Conservation (phyloP, 2,113 vertebrate species). For the Phrynocephalus versicolor region DNA sequence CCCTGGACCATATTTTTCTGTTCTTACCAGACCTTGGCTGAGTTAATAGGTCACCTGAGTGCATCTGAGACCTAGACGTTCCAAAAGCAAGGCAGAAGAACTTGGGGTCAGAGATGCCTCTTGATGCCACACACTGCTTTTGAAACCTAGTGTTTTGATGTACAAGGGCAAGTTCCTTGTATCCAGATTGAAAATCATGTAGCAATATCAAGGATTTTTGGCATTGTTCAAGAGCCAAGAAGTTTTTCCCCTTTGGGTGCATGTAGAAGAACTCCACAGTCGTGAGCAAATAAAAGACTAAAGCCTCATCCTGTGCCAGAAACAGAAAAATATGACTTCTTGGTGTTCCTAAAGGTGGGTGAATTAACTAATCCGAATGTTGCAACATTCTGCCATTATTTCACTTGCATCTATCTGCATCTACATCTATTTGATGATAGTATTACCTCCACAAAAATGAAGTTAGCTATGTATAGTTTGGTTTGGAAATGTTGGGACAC, state of each 20-base stretch:
- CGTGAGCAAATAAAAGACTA: background rate
- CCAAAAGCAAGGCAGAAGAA: background rate
- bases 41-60: background rate
- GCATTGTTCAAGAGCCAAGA: background rate
- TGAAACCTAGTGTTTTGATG: background rate
- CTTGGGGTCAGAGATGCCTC: background rate
- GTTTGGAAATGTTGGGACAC: background rate
- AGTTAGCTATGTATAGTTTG: background rate
- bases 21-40: background rate
- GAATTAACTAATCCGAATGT: background rate
- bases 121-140: background rate
- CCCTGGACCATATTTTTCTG: background rate
- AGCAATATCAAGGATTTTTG: background rate
- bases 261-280: background rate
- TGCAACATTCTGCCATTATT: background rate
- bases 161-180: background rate
- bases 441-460: background rate
- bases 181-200: background rate
- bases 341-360: background rate
- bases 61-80: background rate
- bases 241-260: background rate
- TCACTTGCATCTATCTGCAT: background rate
- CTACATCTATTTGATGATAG: too few relatives aligned
- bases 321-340: background rate
- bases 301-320: background rate